Conservation (phyloP, 2,888 invertebrate genomes). For the Dynastes maya region DNA sequence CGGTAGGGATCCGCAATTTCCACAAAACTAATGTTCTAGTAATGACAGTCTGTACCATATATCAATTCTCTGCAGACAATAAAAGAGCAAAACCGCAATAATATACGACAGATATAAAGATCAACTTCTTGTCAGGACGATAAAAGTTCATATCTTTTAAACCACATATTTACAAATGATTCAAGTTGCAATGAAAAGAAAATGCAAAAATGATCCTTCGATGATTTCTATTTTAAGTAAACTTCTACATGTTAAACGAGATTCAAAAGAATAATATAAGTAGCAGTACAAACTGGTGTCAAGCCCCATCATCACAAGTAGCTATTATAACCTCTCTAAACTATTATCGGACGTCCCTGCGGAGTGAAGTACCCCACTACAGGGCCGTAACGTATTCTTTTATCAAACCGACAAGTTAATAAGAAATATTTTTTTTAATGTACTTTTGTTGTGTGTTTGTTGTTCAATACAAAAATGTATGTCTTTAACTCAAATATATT, state of each 20-base stretch:
- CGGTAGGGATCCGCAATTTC: conserved; percentile 53
- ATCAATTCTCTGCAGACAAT: conserved; percentile 46
- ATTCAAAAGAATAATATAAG: conserved; percentile 51
- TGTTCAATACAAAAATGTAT: too few relatives aligned
- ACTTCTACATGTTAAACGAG: not conserved
- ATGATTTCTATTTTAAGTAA: not conserved
- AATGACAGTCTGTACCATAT: conserved; percentile 48
- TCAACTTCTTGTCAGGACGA: not conserved
- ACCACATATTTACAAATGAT: too few relatives aligned
- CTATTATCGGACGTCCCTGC: conserved; percentile 58
- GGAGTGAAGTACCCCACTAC: conserved; percentile 57
- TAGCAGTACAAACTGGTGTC: conserved; percentile 64
- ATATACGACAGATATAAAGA: conserved; percentile 37
- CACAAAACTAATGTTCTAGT: conserved; percentile 51
- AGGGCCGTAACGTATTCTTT: conserved; percentile 53
- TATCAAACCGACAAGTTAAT: not conserved
- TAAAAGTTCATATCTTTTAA: not conserved
- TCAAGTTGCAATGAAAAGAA: too few relatives aligned
- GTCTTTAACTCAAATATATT: too few relatives aligned
- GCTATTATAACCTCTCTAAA: conserved; percentile 63
- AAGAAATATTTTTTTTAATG: not conserved
- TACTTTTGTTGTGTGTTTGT: too few relatives aligned
- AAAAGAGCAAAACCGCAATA: conserved; percentile 40
- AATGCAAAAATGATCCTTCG: not conserved
- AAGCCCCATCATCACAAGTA: conserved; percentile 65